phyloP scores from a whole-genome alignment of 2,797 vertebrate species.

The Arnoldichthys spilopterus region DNA sequence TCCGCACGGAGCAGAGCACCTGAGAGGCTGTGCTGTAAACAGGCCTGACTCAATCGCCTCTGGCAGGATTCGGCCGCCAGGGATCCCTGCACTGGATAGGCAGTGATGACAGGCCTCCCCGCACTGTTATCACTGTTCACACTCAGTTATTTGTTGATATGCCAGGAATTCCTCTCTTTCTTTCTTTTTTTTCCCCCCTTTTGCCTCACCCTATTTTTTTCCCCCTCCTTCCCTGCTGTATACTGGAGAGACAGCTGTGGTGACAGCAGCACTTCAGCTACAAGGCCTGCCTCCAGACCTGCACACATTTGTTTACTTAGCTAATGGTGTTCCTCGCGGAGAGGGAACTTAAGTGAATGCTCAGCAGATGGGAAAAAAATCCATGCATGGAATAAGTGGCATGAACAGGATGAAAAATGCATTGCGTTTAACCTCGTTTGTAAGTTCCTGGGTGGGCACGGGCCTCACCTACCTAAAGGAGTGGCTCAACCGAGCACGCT shows the following conservation, averaged over 20 bases:
- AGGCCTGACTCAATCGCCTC: slow-evolving; percentile 43
- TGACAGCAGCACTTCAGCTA: slow-evolving; percentile 50
- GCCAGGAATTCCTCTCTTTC: slow-evolving; percentile 48
- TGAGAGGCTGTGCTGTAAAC: slow-evolving; percentile 44
- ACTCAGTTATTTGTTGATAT: slow-evolving; percentile 55
- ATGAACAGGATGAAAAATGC: background rate
- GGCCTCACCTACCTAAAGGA: background rate
- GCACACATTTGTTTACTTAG: slow-evolving; percentile 46
- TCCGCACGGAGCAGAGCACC: slow-evolving; percentile 43
- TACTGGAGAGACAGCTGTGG: slow-evolving; percentile 43
- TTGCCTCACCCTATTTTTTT: slow-evolving; percentile 10
- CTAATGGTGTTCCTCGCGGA: slow-evolving; percentile 39
- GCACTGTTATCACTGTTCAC: slow-evolving; percentile 55
- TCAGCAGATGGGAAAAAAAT: background rate
- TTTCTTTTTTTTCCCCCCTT: background rate
- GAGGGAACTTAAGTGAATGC: slow-evolving; percentile 25
- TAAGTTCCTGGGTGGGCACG: background rate
- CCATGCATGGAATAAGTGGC: background rate
- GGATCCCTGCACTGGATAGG: slow-evolving; percentile 42
- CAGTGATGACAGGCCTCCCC: slow-evolving; percentile 54
- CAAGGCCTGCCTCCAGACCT: slow-evolving; percentile 30
- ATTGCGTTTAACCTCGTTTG: background rate
- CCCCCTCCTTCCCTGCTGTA: slow-evolving; percentile 31
- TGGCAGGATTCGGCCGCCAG: slow-evolving; percentile 39
- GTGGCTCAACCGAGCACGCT: background rate